Percentiles rank a stretch among this genome's conserved stretches.
phyloP scores from a whole-genome alignment of 2,113 vertebrate species.

The Stegastes partitus region DNA sequence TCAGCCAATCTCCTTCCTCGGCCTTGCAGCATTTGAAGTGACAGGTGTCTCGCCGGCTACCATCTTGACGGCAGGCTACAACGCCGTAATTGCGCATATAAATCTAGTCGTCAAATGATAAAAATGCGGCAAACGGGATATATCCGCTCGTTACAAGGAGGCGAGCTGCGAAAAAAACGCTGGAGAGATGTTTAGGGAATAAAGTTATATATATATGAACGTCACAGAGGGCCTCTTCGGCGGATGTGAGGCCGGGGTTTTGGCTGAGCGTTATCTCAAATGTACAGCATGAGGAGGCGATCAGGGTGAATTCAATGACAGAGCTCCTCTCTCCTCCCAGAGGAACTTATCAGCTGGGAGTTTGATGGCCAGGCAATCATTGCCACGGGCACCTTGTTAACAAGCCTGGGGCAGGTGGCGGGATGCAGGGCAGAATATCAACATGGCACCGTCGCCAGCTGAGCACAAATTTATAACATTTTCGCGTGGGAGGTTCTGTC shows the following conservation, averaged over 20 bases:
- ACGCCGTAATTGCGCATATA: slow-evolving; percentile 51
- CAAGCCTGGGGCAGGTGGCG: slow-evolving; percentile 74
- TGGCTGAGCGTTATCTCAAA: slow-evolving; percentile 62
- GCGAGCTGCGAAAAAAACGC: slow-evolving; percentile 14
- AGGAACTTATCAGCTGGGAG: slow-evolving; percentile 78
- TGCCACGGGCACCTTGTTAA: slow-evolving; percentile 80
- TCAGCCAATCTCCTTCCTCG: slow-evolving; percentile 73
- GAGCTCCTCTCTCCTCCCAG: slow-evolving; percentile 55
- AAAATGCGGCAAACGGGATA: slow-evolving; percentile 36
- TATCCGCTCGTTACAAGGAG: background rate
- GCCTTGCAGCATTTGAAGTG: slow-evolving; percentile 76
- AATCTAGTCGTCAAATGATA: slow-evolving; percentile 53
- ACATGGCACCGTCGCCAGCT: slow-evolving; percentile 18
- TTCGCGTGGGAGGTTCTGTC: slow-evolving; percentile 37
- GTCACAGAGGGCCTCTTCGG: slow-evolving; percentile 29
- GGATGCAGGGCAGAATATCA: slow-evolving; percentile 68
- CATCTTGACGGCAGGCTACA: slow-evolving; percentile 64
- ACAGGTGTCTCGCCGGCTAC: slow-evolving; percentile 78
- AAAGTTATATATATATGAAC: slow-evolving; percentile 42
- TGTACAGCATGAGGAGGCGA: slow-evolving; percentile 68
- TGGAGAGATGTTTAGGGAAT: slow-evolving; percentile 39
- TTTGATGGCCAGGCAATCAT: slow-evolving; percentile 79
- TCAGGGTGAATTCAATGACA: slow-evolving; percentile 76
- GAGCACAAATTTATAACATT: slow-evolving; percentile 55
- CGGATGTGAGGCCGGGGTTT: slow-evolving; percentile 38